Percentiles rank a stretch among this genome's conserved stretches.
Evolutionary conservation across 1,140 invertebrate species (phyloP).

Genomic region (Chironomus tepperi): DNA sequence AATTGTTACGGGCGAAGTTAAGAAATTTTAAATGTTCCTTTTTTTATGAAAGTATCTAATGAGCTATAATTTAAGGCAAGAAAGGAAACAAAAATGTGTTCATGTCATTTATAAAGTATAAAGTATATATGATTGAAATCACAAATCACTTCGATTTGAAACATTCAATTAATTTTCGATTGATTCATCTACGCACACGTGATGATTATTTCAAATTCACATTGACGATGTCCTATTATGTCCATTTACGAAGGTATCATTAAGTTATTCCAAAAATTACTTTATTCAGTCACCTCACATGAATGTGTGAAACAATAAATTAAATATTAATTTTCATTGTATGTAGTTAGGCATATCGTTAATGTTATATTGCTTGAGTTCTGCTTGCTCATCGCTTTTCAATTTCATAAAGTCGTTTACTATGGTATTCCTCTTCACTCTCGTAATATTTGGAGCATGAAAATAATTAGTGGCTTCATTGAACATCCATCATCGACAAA

Average conservation of each 20-base stretch:
- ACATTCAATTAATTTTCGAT: no score
- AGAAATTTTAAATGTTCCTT: no score
- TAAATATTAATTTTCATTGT: slow-evolving; percentile 11
- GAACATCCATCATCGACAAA: slow-evolving; percentile 15
- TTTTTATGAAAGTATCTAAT: no score
- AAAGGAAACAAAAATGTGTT: no score
- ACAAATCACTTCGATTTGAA: no score
- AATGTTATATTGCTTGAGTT: not conserved
- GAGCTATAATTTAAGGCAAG: no score
- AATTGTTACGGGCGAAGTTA: no score
- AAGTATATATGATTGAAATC: no score
- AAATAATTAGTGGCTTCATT: slow-evolving; percentile 24
- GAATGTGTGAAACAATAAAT: slow-evolving; percentile 22
- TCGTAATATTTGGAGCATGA: slow-evolving; percentile 19
- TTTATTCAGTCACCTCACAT: not conserved
- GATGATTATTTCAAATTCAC: slow-evolving; percentile 26
- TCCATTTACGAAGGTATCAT: slow-evolving; percentile 25
- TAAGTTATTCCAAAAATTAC: not conserved
- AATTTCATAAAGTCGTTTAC: not conserved
- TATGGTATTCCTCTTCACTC: not conserved
- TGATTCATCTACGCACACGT: no score
- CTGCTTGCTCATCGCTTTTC: slow-evolving; percentile 17
- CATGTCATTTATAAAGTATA: no score
- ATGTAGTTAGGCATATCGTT: not conserved
- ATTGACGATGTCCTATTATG: slow-evolving; percentile 19